Evolutionary conservation across 2,113 vertebrate genomes (phyloP).

Genomic region (Gobiocypris rarus): DNA sequence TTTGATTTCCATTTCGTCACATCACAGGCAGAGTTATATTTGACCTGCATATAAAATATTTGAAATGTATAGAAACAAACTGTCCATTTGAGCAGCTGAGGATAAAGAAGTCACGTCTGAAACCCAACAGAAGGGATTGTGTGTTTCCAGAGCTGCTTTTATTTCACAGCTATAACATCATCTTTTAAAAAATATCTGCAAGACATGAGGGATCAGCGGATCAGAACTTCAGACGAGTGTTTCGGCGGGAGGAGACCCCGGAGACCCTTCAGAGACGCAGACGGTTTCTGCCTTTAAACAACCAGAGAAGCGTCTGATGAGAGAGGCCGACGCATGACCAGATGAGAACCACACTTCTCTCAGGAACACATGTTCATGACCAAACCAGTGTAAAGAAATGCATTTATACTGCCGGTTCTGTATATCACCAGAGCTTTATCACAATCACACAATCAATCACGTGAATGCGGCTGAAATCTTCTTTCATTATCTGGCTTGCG

Average conservation of each 20-base stretch:
- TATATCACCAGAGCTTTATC: too few relatives aligned
- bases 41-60: background rate
- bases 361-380: too few relatives aligned
- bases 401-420: too few relatives aligned
- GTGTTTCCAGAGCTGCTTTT: slow-evolving; percentile 14
- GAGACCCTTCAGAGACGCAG: slow-evolving; percentile 59
- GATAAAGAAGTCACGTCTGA: background rate
- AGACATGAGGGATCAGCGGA: slow-evolving; percentile 65
- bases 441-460: too few relatives aligned
- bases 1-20: too few relatives aligned
- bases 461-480: too few relatives aligned
- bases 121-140: background rate
- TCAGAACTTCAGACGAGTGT: slow-evolving; percentile 67
- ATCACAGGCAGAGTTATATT: too few relatives aligned
- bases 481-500: too few relatives aligned
- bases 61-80: too few relatives aligned
- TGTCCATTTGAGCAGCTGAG: background rate
- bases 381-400: too few relatives aligned
- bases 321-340: background rate
- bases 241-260: slow-evolving; percentile 56
- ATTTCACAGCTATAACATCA: slow-evolving; percentile 74
- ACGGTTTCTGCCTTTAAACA: slow-evolving; percentile 7
- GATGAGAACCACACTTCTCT: too few relatives aligned
- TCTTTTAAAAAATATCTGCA: slow-evolving; percentile 72
- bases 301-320: background rate